Evolutionary conservation across 2,797 vertebrate genomes (phyloP), one percentile per base, ranked within the genome.

Genomic region (Rhynchotus rufescens): DNA sequence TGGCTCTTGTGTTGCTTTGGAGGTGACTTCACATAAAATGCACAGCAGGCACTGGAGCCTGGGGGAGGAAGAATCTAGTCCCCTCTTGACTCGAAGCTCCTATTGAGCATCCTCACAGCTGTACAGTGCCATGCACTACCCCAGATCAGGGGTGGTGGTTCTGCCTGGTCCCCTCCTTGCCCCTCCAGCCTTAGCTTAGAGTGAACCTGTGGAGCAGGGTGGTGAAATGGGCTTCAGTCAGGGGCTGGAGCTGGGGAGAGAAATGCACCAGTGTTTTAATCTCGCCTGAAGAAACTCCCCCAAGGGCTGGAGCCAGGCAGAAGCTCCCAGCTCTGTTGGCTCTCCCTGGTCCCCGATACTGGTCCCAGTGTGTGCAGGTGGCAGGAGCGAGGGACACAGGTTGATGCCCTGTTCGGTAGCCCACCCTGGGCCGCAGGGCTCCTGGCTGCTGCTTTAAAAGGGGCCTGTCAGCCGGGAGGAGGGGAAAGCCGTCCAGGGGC

Each of bases 31-130:
- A 28, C 40, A 15, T 12, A n/a, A 65, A 84, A 38, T 42, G 20
- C 42, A 2, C 6, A 4, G 6, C 22, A 4, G 28, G 38, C 4
- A 0, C 30, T 3, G 54, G 64, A 45, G 62, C 12, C 16, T 3
- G 1, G 11, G 54, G 61, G 71, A 49, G 61, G 28, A 65, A 38
- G 57, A 54, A 90, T 17, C 1, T 2, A 0, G 12, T 6, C 36
- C 52, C 21, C 14, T 22, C 52, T 28, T 3, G 52, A 16, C 0
- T 6, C 21, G 2, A 9, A 49, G 34, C 17, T 34, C 0, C 1
- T 1, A 12, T 15, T 1, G 3, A 38, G 56, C 0, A 4, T 25
- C 5, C 12, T 40, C 2, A 3, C 5, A 14, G 7, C 28, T 3
- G 20, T 2, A 3, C 49, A 56, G 90, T 2, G 0, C 36, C 2